Evolutionary conservation across 2,113 vertebrate species (phyloP).

Genomic region (Gavialis gangeticus): DNA sequence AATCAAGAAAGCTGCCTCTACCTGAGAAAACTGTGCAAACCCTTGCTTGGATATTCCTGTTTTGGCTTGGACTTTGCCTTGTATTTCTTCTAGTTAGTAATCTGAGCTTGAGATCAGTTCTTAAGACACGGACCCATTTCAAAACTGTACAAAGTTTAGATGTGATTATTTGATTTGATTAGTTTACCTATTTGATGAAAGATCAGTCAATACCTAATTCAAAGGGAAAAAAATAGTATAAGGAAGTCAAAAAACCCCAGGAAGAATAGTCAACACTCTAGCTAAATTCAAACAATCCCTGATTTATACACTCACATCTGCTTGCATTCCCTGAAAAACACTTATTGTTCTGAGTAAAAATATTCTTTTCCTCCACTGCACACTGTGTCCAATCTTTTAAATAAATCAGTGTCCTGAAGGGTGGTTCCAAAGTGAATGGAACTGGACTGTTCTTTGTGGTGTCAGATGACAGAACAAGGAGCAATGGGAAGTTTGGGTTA

Average conservation of each 20-base stretch:
- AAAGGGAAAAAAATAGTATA: not conserved
- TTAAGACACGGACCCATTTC: not conserved
- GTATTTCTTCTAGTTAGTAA: not conserved
- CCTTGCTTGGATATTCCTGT: not conserved
- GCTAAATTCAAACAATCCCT: not conserved
- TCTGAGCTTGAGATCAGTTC: no score
- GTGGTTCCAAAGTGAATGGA: no score
- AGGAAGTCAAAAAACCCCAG: not conserved
- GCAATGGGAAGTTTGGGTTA: no score
- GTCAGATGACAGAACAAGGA: no score
- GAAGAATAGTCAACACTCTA: not conserved
- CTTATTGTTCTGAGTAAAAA: not conserved
- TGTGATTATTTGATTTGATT: not conserved
- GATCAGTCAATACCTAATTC: not conserved
- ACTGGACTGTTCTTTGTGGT: no score
- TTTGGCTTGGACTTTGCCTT: not conserved
- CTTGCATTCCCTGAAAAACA: not conserved
- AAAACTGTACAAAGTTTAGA: not conserved
- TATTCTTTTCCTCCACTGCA: not conserved
- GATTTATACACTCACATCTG: accelerated
- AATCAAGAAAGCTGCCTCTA: not conserved
- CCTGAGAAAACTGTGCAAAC: not conserved
- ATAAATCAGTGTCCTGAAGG: accelerated
- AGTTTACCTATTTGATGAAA: not conserved
- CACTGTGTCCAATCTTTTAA: not conserved